phyloP scores from a whole-genome alignment of 2,113 vertebrate genomes.

The Leucosticte australis region DNA sequence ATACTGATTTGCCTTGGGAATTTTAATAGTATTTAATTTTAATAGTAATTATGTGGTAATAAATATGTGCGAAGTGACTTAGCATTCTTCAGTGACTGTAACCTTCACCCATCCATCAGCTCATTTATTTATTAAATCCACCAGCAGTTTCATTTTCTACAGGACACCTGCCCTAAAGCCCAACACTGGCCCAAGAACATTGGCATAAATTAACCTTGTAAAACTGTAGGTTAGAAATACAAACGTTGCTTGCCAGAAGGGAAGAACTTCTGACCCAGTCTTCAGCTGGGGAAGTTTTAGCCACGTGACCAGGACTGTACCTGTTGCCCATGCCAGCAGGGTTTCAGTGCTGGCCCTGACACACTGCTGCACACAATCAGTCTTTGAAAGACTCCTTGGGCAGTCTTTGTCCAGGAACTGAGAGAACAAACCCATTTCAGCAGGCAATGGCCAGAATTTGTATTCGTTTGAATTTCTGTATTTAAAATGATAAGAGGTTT shows the following conservation, averaged over 20 bases:
- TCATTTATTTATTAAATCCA: neutral
- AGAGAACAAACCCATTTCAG: neutral
- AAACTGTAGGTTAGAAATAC: neutral
- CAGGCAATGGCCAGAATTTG: neutral
- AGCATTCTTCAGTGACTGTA: neutral
- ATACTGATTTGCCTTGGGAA: neutral
- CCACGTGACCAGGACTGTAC: neutral
- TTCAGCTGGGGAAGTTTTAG: neutral
- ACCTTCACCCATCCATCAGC: neutral
- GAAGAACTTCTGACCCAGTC: neutral
- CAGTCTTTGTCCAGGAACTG: neutral
- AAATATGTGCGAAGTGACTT: neutral
- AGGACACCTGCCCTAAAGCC: neutral
- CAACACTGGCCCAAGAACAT: neutral
- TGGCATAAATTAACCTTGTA: neutral
- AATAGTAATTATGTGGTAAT: neutral
- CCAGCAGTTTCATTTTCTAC: neutral
- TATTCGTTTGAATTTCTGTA: neutral
- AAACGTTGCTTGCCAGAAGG: neutral
- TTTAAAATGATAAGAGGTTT: neutral
- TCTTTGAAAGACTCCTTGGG: neutral
- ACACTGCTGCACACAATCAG: neutral
- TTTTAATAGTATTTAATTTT: neutral
- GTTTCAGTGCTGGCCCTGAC: neutral
- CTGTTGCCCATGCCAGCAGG: fast-evolving